A percentile compares a stretch with the other conserved stretches of the same genome.
Evolutionary conservation across 2,797 vertebrate genomes (phyloP).

Genomic region (Gallirallus australis): DNA sequence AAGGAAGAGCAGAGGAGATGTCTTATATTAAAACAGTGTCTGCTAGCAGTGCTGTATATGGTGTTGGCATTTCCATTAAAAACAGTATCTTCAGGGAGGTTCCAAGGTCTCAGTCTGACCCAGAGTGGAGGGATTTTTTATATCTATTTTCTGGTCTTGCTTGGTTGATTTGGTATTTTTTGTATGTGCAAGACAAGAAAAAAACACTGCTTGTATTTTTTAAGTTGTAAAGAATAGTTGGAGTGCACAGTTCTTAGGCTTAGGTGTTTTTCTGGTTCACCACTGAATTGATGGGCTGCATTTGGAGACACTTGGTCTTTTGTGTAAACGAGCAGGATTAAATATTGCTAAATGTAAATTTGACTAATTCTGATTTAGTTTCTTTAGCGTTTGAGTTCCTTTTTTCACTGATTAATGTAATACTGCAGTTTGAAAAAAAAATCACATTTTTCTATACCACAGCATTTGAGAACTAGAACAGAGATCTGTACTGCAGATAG

Average conservation of each 20-base stretch:
- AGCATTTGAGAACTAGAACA: not conserved
- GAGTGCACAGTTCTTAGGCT: not conserved
- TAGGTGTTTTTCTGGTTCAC: not conserved
- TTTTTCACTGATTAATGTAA: not conserved
- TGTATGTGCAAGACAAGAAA: not conserved
- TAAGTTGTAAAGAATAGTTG: not conserved
- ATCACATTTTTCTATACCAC: not conserved
- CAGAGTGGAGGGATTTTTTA: not conserved
- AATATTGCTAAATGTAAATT: not conserved
- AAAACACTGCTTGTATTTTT: not conserved
- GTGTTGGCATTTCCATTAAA: slow-evolving; percentile 50
- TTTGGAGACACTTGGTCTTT: not conserved
- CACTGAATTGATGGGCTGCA: not conserved
- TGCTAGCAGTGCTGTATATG: not conserved
- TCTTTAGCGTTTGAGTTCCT: not conserved
- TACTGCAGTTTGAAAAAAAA: not conserved
- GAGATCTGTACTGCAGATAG: not conserved
- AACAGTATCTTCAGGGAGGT: not conserved
- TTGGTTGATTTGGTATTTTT: not conserved
- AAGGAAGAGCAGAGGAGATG: slow-evolving; percentile 68
- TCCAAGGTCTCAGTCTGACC: not conserved
- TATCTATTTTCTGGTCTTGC: not conserved
- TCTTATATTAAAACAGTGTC: slow-evolving; percentile 75
- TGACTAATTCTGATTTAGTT: not conserved
- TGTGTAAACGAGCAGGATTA: not conserved